Percentiles rank a stretch among this genome's conserved stretches.
Evolutionary conservation across 37 sponge, comb jelly and placozoan species (phyloP).

Genomic region (Ianthella basta): DNA sequence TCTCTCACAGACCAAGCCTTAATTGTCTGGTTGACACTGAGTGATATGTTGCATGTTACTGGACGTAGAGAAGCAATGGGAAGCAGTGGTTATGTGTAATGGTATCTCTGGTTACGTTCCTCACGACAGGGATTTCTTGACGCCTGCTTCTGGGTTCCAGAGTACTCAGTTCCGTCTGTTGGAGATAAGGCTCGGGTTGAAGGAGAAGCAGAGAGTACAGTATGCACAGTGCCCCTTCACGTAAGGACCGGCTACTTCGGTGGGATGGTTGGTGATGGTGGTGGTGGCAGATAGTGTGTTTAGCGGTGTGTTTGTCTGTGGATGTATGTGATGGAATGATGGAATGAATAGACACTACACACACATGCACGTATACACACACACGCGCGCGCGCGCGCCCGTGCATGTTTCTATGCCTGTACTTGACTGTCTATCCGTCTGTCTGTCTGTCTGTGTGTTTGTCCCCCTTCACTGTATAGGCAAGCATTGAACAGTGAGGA

Average conservation of each 20-base stretch:
- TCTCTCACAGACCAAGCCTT: too few species aligned
- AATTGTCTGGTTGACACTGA: too few species aligned
- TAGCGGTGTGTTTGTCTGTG: neutral
- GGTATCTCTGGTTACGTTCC: too few species aligned
- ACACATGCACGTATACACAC: too few species aligned
- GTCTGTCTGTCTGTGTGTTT: constrained; percentile 17
- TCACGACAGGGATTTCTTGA: constrained; percentile 38
- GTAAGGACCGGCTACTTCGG: constrained; percentile 16
- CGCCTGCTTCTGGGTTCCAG: constrained; percentile 71
- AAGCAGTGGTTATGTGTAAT: too few species aligned
- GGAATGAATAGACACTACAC: too few species aligned
- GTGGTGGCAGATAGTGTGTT: neutral
- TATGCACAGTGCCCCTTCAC: constrained; percentile 18
- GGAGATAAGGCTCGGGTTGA: constrained; percentile 53
- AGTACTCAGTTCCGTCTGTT: constrained; percentile 64
- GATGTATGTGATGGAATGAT: neutral
- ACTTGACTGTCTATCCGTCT: neutral
- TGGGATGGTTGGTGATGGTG: neutral
- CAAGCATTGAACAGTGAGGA: neutral
- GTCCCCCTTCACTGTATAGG: neutral
- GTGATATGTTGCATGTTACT: too few species aligned
- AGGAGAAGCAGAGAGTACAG: constrained; percentile 4
- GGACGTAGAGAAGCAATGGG: too few species aligned
- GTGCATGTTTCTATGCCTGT: too few species aligned
- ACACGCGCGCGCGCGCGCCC: too few species aligned